These are phyloP conservation scores for Phengaris alcon DNA, from an alignment of 2,888 invertebrate species.

Conservation along the genomic window DNA sequence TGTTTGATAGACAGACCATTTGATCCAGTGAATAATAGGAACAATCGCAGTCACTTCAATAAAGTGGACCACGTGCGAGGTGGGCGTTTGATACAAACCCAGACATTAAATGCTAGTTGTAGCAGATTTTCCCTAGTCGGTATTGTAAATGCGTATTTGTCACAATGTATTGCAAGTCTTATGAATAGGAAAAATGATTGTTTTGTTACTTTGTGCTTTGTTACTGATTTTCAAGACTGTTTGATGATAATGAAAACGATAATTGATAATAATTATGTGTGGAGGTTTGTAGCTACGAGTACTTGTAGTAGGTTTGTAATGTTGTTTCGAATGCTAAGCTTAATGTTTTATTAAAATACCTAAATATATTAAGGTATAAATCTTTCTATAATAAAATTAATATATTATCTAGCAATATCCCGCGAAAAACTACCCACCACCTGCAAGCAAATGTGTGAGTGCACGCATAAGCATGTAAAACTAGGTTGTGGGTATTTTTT, in stretches of 20 bases:
- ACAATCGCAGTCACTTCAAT: background rate
- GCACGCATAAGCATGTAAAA: too few relatives aligned
- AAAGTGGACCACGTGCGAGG: constrained; percentile 13
- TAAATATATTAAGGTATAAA: too few relatives aligned
- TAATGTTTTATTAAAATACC: too few relatives aligned
- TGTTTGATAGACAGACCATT: constrained; percentile 18
- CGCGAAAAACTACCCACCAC: too few relatives aligned
- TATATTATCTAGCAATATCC: too few relatives aligned
- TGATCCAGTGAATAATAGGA: constrained; percentile 5
- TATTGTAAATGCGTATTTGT: constrained; percentile 1
- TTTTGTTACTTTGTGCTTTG: background rate
- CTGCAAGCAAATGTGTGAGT: too few relatives aligned
- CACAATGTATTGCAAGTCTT: background rate
- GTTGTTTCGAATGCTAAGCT: background rate
- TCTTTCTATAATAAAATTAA: too few relatives aligned
- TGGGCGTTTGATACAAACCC: constrained; percentile 7
- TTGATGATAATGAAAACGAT: background rate
- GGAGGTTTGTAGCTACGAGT: background rate
- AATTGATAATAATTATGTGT: background rate
- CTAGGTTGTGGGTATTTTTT: too few relatives aligned
- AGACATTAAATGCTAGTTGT: background rate
- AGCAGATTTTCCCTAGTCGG: background rate
- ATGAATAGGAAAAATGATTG: background rate
- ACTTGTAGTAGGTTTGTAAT: background rate
- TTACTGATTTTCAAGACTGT: background rate